These are phyloP conservation scores for Luperina nickerlii DNA, from an alignment of 2,888 invertebrate species.

Conservation along the genomic window DNA sequence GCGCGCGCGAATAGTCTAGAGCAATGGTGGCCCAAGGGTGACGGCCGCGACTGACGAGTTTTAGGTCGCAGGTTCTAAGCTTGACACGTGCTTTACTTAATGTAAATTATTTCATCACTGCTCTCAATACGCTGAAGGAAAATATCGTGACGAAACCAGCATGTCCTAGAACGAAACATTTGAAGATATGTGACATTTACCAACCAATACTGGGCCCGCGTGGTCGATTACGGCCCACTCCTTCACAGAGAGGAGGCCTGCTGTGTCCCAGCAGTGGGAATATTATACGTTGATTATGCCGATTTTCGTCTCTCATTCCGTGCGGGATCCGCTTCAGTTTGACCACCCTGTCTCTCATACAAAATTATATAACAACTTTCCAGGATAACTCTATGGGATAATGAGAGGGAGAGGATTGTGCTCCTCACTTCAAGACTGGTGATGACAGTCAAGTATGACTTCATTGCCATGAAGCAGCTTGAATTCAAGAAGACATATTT, in stretches of 20 bases:
- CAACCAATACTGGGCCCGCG: not conserved
- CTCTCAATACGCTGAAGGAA: too few relatives aligned
- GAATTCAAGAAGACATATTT: constrained; percentile 93
- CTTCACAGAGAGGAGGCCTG: not conserved
- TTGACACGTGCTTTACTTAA: too few relatives aligned
- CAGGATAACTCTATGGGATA: constrained; percentile 97
- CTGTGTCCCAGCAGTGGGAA: not conserved
- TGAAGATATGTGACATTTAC: not conserved
- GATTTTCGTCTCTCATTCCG: too few relatives aligned
- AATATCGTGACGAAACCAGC: too few relatives aligned
- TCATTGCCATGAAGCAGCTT: constrained; percentile 94
- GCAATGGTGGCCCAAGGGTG: too few relatives aligned
- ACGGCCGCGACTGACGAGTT: too few relatives aligned
- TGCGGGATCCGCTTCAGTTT: not conserved
- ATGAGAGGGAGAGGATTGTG: constrained; percentile 95
- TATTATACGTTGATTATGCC: too few relatives aligned
- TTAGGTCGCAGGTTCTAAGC: too few relatives aligned
- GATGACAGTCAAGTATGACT: constrained; percentile 95
- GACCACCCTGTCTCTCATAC: not conserved
- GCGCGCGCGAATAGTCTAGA: too few relatives aligned
- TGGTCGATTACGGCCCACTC: too few relatives aligned
- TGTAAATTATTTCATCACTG: too few relatives aligned
- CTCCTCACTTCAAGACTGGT: constrained; percentile 93
- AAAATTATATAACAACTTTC: constrained; percentile 58
- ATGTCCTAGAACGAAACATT: too few relatives aligned